A percentile compares a stretch with the other conserved stretches of the same genome.
phyloP scores from a whole-genome alignment of 2,113 vertebrate genomes.

The Pollimyrus isidori region DNA sequence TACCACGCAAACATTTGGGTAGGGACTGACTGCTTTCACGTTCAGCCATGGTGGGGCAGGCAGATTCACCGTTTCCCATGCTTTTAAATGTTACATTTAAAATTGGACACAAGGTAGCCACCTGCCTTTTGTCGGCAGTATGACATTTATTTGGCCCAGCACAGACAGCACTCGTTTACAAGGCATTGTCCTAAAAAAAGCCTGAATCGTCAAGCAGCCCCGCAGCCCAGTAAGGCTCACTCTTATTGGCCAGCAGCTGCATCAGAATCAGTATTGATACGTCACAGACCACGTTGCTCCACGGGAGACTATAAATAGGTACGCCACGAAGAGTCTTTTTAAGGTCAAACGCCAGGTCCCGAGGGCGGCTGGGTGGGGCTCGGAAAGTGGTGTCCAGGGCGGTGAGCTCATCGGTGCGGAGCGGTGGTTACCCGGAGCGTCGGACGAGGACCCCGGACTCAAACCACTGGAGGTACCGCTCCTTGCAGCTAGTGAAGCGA shows the following conservation, averaged over 20 bases:
- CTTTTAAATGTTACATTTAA: conserved; percentile 20
- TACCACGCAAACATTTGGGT: background rate
- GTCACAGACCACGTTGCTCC: conserved; percentile 17
- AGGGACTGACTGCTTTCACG: background rate
- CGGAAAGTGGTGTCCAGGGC: background rate
- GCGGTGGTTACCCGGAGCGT: background rate
- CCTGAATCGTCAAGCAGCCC: background rate
- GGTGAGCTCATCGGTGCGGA: background rate
- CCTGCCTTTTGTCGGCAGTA: background rate
- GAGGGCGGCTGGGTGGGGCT: conserved; percentile 34
- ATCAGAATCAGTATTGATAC: conserved; percentile 24
- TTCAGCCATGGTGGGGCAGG: background rate
- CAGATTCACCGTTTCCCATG: conserved; percentile 1
- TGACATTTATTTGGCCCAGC: background rate
- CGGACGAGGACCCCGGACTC: background rate
- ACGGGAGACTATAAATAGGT: conserved; percentile 56
- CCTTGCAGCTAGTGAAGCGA: background rate
- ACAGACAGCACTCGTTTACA: background rate
- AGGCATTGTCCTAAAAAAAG: background rate
- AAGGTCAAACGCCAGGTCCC: conserved; percentile 43
- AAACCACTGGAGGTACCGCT: background rate
- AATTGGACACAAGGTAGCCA: background rate
- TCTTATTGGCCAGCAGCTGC: conserved; percentile 12
- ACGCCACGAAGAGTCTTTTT: conserved; percentile 48
- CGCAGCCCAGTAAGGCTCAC: background rate